phyloP scores from a whole-genome alignment of 2,113 vertebrate genomes.

The Polypterus senegalus region DNA sequence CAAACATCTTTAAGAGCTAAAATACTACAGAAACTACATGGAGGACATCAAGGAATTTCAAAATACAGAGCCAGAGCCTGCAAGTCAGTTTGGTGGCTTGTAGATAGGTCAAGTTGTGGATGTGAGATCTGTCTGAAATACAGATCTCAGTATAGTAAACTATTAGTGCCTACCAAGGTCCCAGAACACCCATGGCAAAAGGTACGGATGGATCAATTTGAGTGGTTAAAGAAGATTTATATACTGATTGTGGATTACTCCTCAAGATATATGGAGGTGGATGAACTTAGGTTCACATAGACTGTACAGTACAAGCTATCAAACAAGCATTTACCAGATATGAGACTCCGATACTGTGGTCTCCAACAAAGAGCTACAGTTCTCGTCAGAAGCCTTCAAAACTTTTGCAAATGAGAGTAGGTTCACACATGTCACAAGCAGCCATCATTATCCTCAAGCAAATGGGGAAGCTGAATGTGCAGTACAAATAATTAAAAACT shows the following conservation, averaged over 20 bases:
- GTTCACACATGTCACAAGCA: constrained; percentile 10
- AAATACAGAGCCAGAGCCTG: constrained; percentile 8
- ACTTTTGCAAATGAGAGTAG: constrained; percentile 8
- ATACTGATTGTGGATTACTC: constrained; percentile 12
- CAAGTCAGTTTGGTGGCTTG: constrained; percentile 14
- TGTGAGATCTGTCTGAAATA: constrained; percentile 6
- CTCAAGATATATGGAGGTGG: constrained; percentile 15
- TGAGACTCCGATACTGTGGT: neutral
- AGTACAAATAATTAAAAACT: neutral
- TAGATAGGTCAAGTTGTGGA: neutral
- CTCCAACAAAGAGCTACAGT: constrained; percentile 10
- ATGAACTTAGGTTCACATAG: constrained; percentile 10
- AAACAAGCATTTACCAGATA: constrained; percentile 12
- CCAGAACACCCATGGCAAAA: constrained; percentile 14
- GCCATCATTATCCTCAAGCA: constrained; percentile 6
- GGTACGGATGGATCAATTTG: constrained; percentile 12
- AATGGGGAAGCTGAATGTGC: constrained; percentile 11
- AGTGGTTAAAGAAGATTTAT: constrained; percentile 3
- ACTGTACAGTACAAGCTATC: constrained; percentile 3
- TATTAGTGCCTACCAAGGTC: constrained; percentile 6
- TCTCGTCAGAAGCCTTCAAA: constrained; percentile 2
- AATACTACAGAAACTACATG: neutral
- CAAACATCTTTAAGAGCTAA: too few species aligned
- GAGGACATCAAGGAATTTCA: constrained; percentile 6
- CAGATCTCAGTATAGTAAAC: neutral